Base-by-base conservation (phyloP, 2,113 vertebrate genomes). In the Silurus meridionalis region DNA sequence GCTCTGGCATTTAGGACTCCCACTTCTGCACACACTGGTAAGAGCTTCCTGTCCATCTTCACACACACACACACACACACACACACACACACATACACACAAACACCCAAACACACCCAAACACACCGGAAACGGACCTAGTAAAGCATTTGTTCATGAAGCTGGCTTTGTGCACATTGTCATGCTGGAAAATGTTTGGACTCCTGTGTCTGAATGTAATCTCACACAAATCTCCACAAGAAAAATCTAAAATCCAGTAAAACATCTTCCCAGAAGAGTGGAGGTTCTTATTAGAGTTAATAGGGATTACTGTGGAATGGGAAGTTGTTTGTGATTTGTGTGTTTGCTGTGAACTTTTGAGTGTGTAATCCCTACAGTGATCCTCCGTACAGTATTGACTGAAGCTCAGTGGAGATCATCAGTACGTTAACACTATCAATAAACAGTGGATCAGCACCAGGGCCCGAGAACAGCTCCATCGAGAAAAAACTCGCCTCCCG, bases 11-110 rank as follows among this genome's bases (percentile, higher is more conserved):
- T 58, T 86, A 19, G 52, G 77, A 60, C 64, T 86, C 28, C 77
- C 84, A 1, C 23, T 80, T 19, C 78, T 86, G 66, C 84, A 79
- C 52, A 86, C 64, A 86, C 84, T 86, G 84, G 84, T 86, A 86
- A 86, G 84, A 71, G 37, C 21, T 71, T 80, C 64, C 19, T 48
- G 15, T 48, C 8, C 11, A 25, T 21, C 5, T 14, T 0, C 28
- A 52, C 48, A 66, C 10, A 60, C 2, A 63, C 11, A 52, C 37
- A 82, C n/a, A 83, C n/a, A 17, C 15, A 21, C 50, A 67, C 61
- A 82, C 7, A 66, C 48, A 82, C 25, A 52, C 48, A 21, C 75
- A 78, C 52, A 55, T 23, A 25, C 67, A 37, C 67, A 69, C 67
- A 69, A n/a, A 67, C n/a, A 28, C 9, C 28, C 37, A 37, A 67